phyloP scores from a whole-genome alignment of 2,113 vertebrate species.

The Vulpes ferrilata region DNA sequence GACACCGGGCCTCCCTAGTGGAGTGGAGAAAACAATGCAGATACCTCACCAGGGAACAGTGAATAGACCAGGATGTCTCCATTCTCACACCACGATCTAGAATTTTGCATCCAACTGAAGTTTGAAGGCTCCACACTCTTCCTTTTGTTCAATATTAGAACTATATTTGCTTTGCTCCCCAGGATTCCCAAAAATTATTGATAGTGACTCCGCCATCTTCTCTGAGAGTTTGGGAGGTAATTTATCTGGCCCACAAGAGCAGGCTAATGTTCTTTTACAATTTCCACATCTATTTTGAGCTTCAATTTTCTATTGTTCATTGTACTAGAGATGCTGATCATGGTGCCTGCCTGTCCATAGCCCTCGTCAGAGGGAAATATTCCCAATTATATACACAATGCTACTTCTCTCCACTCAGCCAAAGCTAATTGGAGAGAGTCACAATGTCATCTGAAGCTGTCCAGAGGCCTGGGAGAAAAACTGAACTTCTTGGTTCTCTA shows the following conservation, averaged over 20 bases:
- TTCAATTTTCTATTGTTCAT: neutral
- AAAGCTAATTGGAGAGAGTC: too few relatives aligned
- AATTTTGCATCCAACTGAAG: neutral
- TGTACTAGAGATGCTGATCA: neutral
- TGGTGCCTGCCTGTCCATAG: neutral
- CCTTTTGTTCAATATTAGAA: neutral
- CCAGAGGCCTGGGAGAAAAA: neutral
- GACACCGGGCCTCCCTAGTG: rapidly evolving
- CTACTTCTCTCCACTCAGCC: neutral
- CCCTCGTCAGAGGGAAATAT: neutral
- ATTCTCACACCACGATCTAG: neutral
- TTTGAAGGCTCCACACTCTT: neutral
- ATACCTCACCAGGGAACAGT: too few relatives aligned
- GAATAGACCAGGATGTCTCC: neutral
- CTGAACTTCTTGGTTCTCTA: rapidly evolving
- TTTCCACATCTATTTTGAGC: neutral
- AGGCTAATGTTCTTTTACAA: neutral
- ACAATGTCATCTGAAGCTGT: neutral
- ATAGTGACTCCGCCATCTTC: neutral
- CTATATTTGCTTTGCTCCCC: neutral
- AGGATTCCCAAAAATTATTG: neutral
- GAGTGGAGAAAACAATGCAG: neutral
- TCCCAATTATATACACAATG: neutral
- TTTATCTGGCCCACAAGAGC: neutral
- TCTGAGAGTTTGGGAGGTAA: neutral